Base-by-base conservation (phyloP, 2,797 vertebrate species). In the Threskiornis aethiopicus region DNA sequence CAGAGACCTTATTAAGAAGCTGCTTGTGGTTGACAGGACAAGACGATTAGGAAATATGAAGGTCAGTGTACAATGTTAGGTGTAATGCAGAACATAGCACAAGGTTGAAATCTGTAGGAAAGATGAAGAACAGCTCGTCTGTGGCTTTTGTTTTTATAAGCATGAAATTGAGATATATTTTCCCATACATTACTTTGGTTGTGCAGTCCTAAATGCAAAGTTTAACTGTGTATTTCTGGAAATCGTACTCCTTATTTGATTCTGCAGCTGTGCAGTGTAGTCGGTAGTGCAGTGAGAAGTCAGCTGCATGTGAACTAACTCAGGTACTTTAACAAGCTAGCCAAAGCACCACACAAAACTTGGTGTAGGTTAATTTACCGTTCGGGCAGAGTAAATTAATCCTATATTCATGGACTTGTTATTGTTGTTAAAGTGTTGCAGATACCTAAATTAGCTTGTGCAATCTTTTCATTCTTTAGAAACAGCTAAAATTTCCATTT, bases 1-100 rank as follows among this genome's bases (percentile, higher is more conserved):
- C 94, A 99, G 99, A 96, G 99, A 99, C 96, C 98, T 99, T 97
- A 99, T 99, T 97, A 99, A 99, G 98, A 99, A 99, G 64, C 98
- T 99, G 52, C 98, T 99, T 47, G 99, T 99, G 79, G 99, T 99
- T 70, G 99, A 99, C 96, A 98, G 99, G 94, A 99, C 99, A 58
- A 98, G 99, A 85, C 97, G 99, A 62, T 98, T 99, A 7, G 99
- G 99, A 55, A 99, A 99, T 97, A 99, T 99, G 99, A 99, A 99
- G 99, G 99, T 99, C 84, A 98, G 99, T 97, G 54, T 71, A 64
- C 81, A 82, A 62, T 13, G 24, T 25, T 72, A 10, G 17, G 7
- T 85, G 25, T 81, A 44, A 73, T 5, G 7, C 13, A 70, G 19
- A 57, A 20, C 19, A 25, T 37, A 69, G 21, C 13, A 61, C 13